A percentile compares a stretch with the other conserved stretches of the same genome.
Evolutionary conservation across 1,140 invertebrate genomes (phyloP).

Genomic region (Heliothis virescens): DNA sequence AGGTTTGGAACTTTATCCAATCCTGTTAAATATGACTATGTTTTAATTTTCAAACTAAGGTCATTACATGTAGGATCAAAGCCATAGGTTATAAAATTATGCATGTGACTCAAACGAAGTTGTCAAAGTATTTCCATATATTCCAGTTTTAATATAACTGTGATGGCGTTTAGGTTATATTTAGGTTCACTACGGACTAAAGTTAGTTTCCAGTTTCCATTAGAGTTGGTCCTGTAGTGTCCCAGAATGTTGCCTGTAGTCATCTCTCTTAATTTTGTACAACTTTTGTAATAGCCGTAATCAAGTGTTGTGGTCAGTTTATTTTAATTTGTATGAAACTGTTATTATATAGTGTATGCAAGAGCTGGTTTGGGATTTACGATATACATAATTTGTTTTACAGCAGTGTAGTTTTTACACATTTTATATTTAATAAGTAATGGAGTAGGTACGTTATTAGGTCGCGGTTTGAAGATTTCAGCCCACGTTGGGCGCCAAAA

Average conservation of each 20-base stretch:
- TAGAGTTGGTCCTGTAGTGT: slow-evolving; percentile 44
- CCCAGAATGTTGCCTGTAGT: slow-evolving; percentile 24
- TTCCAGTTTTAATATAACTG: slow-evolving; percentile 28
- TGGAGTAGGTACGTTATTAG: too few species aligned
- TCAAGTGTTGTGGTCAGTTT: slow-evolving; percentile 20
- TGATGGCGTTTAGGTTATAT: slow-evolving; percentile 42
- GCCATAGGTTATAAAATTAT: slow-evolving; percentile 25
- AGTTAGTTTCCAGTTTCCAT: slow-evolving; percentile 50
- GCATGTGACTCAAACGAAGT: slow-evolving; percentile 23
- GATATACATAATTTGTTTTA: neutral
- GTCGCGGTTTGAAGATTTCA: too few species aligned
- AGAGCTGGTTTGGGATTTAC: neutral
- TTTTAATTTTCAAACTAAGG: neutral
- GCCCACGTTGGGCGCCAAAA: slow-evolving; percentile 7
- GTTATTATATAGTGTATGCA: neutral
- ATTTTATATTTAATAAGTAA: neutral
- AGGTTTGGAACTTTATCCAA: neutral
- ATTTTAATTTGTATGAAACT: slow-evolving; percentile 31
- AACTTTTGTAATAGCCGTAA: slow-evolving; percentile 44
- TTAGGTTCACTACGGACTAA: slow-evolving; percentile 21
- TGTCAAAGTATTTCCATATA: slow-evolving; percentile 34
- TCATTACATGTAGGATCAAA: slow-evolving; percentile 11
- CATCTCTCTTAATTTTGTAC: slow-evolving; percentile 44
- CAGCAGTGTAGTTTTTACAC: neutral
- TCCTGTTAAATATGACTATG: neutral